These are phyloP conservation scores for Urechis unicinctus DNA, from an alignment of 2,888 invertebrate genomes.

Conservation along the genomic window DNA sequence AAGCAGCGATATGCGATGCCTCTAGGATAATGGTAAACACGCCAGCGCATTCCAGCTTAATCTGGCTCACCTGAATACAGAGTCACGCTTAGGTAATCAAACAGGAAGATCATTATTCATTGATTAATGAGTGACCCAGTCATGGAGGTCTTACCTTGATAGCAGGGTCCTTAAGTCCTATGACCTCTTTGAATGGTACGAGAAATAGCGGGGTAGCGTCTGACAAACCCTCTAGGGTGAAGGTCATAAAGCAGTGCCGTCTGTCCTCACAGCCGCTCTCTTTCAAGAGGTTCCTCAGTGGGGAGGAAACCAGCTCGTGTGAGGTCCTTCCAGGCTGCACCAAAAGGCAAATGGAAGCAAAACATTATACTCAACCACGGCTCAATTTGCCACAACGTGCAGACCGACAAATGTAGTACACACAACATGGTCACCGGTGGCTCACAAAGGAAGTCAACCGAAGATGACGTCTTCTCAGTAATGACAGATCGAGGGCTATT, in stretches of 20 bases:
- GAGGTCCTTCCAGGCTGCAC: too few species aligned
- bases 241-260: neutral
- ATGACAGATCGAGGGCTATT: too few species aligned
- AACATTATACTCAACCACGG: too few species aligned
- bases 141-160: constrained; percentile 34
- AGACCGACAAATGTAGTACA: too few species aligned
- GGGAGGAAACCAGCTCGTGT: neutral
- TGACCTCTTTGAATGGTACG: constrained; percentile 27
- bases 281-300: neutral
- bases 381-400: too few species aligned
- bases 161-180: constrained; percentile 29
- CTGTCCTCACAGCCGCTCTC: neutral
- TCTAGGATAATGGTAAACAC: constrained; percentile 25
- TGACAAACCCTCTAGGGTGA: neutral
- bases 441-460: too few species aligned
- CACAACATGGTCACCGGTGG: too few species aligned
- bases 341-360: too few species aligned
- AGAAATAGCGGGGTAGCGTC: constrained; percentile 12
- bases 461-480: too few species aligned
- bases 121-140: too few species aligned
- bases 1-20: constrained; percentile 33
- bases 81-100: too few species aligned
- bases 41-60: constrained; percentile 12
- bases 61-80: constrained; percentile 25
- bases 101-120: too few species aligned